phyloP scores from a whole-genome alignment of 2,888 invertebrate genomes.

The Dynastes maya region DNA sequence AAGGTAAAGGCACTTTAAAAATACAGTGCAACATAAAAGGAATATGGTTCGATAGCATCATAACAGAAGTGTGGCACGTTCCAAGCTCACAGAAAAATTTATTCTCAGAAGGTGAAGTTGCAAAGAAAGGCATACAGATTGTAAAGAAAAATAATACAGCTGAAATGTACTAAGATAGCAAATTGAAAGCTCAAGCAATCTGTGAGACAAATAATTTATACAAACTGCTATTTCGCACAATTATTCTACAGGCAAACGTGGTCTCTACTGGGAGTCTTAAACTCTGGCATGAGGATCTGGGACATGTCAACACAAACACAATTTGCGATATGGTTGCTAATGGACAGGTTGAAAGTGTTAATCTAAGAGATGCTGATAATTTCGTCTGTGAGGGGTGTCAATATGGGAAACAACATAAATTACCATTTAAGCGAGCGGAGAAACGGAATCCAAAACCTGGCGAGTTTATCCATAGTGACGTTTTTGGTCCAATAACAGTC shows the following conservation, averaged over 20 bases:
- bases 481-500: conserved; percentile 49
- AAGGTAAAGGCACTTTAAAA: conserved; percentile 57
- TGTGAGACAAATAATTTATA: conserved; percentile 57
- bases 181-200: conserved; percentile 45
- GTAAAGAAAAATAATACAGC: conserved; percentile 56
- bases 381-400: conserved; percentile 57
- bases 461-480: conserved; percentile 52
- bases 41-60: conserved; percentile 51
- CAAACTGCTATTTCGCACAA: conserved; percentile 54
- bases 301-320: conserved; percentile 57
- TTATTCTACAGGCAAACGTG: not conserved
- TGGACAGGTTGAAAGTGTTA: conserved; percentile 51
- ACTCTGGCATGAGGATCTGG: conserved; percentile 59
- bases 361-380: conserved; percentile 46
- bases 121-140: conserved; percentile 59
- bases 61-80: conserved; percentile 60
- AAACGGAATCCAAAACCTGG: conserved; percentile 28
- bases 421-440: conserved; percentile 42
- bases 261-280: conserved; percentile 44
- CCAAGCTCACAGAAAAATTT: conserved; percentile 62
- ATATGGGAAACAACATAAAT: conserved; percentile 54
- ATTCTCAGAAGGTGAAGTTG: conserved; percentile 63
- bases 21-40: conserved; percentile 56
- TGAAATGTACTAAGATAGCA: conserved; percentile 50
- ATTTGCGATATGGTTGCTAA: conserved; percentile 54